Evolutionary conservation across 2,888 invertebrate species (phyloP).

Genomic region (Branchipolynoe longqiensis): DNA sequence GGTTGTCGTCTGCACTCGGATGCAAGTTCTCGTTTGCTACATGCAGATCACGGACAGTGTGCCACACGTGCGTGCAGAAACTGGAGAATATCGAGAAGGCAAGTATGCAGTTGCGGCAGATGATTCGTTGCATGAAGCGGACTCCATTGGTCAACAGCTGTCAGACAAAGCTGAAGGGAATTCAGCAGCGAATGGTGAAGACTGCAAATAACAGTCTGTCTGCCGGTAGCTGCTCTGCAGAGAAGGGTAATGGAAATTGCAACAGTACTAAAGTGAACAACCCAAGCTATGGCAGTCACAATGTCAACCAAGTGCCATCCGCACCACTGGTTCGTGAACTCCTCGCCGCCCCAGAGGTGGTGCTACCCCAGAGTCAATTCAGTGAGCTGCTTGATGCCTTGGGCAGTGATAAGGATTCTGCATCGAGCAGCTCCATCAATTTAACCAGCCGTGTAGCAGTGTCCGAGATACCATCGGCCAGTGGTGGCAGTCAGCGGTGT

Average conservation of each 20-base stretch:
- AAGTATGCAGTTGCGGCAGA: background rate
- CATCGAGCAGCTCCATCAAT: background rate
- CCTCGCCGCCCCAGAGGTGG: slow-evolving; percentile 27
- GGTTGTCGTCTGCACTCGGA: slow-evolving; percentile 3
- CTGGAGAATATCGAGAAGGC: slow-evolving; percentile 44
- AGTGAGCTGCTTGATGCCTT: slow-evolving; percentile 15
- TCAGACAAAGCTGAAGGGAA: background rate
- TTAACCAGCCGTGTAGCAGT: background rate
- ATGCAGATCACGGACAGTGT: background rate
- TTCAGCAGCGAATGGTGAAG: background rate
- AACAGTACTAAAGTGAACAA: no score
- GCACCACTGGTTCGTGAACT: slow-evolving; percentile 42
- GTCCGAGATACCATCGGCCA: background rate
- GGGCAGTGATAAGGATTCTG: background rate
- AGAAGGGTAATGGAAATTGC: no score
- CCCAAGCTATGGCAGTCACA: background rate
- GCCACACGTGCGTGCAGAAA: slow-evolving; percentile 7
- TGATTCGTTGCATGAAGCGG: slow-evolving; percentile 1
- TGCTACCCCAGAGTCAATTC: slow-evolving; percentile 38
- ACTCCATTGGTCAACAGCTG: background rate
- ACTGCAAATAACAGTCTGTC: background rate
- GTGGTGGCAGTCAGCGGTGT: background rate
- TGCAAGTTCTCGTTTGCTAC: slow-evolving; percentile 9
- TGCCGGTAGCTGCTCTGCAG: background rate
- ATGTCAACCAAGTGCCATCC: background rate